These are phyloP conservation scores for Enteromius unitaeniatus DNA, from an alignment of 2,797 vertebrate species.

Conservation along the genomic window DNA sequence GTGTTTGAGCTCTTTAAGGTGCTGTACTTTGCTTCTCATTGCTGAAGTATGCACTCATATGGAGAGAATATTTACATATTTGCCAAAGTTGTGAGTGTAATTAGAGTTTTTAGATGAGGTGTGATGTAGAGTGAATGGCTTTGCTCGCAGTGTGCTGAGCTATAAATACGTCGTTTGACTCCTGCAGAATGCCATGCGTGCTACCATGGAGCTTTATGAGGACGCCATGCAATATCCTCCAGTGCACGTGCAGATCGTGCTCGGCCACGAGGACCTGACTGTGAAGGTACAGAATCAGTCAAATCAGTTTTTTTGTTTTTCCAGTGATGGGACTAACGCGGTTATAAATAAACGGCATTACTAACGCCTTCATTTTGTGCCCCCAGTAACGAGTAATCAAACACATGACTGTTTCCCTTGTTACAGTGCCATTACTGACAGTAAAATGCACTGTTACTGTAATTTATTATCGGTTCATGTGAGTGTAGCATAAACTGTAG, in stretches of 20 bases:
- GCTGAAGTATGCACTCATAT: not conserved
- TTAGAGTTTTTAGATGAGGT: not conserved
- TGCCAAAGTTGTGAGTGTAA: not conserved
- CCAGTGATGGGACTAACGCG: too few relatives aligned
- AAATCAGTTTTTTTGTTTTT: not conserved
- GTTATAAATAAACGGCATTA: too few relatives aligned
- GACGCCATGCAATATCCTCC: conserved; percentile 87
- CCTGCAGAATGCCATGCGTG: conserved; percentile 95
- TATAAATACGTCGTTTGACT: conserved; percentile 56
- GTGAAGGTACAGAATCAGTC: conserved; percentile 83
- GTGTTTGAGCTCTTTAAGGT: conserved; percentile 99
- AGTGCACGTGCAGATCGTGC: conserved; percentile 83
- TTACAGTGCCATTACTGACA: too few relatives aligned
- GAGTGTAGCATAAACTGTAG: too few relatives aligned
- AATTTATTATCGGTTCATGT: too few relatives aligned
- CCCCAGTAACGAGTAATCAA: too few relatives aligned
- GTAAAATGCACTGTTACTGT: too few relatives aligned
- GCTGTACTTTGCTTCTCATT: conserved; percentile 60
- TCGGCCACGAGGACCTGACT: conserved; percentile 93
- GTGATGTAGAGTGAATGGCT: not conserved
- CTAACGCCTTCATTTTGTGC: too few relatives aligned
- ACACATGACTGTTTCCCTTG: too few relatives aligned
- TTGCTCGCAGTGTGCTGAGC: conserved; percentile 1
- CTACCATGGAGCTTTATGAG: conserved; percentile 92
- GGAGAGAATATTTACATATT: not conserved